Conservation (phyloP, 2,797 vertebrate genomes). For the Cryptoprocta ferox region DNA sequence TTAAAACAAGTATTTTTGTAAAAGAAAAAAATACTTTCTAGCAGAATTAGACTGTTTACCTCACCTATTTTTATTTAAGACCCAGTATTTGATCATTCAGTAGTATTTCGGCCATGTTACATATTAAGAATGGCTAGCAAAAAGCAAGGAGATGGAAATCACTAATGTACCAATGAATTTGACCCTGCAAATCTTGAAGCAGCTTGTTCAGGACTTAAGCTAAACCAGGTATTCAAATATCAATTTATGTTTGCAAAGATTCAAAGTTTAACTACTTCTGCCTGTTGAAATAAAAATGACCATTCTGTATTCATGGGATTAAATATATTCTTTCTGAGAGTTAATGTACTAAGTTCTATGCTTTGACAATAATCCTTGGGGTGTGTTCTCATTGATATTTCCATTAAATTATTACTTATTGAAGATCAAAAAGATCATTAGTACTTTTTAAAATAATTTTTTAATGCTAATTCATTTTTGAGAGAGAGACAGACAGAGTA, state of each 20-base stretch:
- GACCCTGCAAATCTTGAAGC: background rate
- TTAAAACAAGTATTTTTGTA: background rate
- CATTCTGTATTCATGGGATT: background rate
- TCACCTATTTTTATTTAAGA: background rate
- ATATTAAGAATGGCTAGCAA: background rate
- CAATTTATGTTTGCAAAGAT: background rate
- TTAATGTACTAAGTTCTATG: background rate
- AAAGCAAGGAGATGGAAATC: background rate
- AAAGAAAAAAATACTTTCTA: background rate
- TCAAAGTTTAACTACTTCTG: background rate
- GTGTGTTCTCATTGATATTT: background rate
- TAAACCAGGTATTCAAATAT: background rate
- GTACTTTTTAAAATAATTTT: background rate
- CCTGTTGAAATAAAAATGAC: conserved; percentile 19
- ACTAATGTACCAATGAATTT: background rate
- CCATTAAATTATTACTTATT: background rate
- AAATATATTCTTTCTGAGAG: background rate
- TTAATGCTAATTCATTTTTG: too few relatives aligned
- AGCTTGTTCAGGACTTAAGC: background rate
- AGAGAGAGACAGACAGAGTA: too few relatives aligned
- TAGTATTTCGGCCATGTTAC: background rate
- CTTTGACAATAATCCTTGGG: background rate
- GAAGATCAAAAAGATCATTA: background rate
- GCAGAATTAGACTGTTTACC: background rate
- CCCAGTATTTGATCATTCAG: background rate